A percentile compares a stretch with the other conserved stretches of the same genome.
Evolutionary conservation across 2,113 vertebrate genomes (phyloP).

Genomic region (Dromaius novaehollandiae): DNA sequence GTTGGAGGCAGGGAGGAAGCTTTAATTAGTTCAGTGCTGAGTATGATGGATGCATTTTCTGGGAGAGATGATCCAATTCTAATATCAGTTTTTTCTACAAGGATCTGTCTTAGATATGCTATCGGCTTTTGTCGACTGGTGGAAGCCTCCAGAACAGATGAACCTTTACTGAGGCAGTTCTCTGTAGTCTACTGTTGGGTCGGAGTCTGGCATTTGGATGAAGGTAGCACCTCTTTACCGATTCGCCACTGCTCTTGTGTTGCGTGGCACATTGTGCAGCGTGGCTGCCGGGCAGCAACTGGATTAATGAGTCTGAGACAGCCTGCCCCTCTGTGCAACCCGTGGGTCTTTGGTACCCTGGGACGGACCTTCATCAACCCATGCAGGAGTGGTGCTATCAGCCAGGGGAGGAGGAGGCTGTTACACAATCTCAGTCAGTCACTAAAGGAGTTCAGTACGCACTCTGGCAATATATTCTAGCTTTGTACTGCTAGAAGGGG

Average conservation of each 20-base stretch:
- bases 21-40: background rate
- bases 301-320: fast-evolving
- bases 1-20: background rate
- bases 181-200: background rate
- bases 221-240: background rate
- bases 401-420: background rate
- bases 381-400: background rate
- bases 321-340: background rate
- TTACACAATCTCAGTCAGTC: background rate
- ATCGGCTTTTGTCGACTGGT: background rate
- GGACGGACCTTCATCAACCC: background rate
- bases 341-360: background rate
- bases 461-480: background rate
- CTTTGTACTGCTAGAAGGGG: conserved; percentile 4
- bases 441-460: background rate
- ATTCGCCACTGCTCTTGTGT: background rate
- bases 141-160: background rate
- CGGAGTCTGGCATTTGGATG: background rate
- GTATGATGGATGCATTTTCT: background rate
- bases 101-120: background rate
- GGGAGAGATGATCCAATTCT: background rate
- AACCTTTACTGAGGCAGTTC: background rate
- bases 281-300: fast-evolving
- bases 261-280: background rate
- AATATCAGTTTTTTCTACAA: background rate